Evolutionary conservation across 1,140 invertebrate genomes (phyloP).

Genomic region (Solen grandis): DNA sequence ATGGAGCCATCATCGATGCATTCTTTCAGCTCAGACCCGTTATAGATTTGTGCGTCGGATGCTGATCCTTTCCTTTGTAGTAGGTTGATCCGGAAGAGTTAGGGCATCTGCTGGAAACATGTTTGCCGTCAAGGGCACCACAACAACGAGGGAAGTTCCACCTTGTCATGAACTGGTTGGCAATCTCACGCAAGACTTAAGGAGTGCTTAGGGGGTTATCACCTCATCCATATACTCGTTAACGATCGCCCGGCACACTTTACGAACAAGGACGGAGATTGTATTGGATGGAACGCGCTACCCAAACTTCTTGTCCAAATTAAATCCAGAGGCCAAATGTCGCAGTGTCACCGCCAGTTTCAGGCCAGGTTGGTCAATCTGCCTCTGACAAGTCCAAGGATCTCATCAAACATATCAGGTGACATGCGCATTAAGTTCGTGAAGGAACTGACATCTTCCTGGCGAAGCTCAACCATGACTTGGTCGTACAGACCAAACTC

Average conservation of each 20-base stretch:
- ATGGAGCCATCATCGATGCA: constrained; percentile 52
- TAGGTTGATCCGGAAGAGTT: constrained; percentile 25
- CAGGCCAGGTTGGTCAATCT: no score
- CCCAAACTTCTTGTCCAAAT: no score
- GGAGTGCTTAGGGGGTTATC: constrained; percentile 37
- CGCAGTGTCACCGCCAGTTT: no score
- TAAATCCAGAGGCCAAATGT: no score
- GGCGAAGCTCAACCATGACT: constrained; percentile 43
- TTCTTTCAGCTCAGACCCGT: constrained; percentile 56
- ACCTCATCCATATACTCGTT: constrained; percentile 53
- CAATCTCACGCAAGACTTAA: constrained; percentile 36
- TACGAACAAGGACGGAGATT: constrained; percentile 32
- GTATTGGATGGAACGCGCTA: no score
- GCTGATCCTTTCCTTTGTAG: constrained; percentile 44
- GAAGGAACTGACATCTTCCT: constrained; percentile 38
- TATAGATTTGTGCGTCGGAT: constrained; percentile 58
- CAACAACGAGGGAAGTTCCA: constrained; percentile 49
- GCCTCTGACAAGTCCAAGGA: constrained; percentile 37
- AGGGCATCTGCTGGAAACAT: constrained; percentile 42
- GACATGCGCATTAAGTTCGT: constrained; percentile 51
- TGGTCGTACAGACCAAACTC: constrained; percentile 36
- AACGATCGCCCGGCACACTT: constrained; percentile 57
- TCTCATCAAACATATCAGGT: constrained; percentile 34
- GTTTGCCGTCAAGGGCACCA: constrained; percentile 51
- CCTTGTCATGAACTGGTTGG: constrained; percentile 32